phyloP scores from a whole-genome alignment of 2,113 vertebrate genomes.

The Pomatostomus ruficeps region DNA sequence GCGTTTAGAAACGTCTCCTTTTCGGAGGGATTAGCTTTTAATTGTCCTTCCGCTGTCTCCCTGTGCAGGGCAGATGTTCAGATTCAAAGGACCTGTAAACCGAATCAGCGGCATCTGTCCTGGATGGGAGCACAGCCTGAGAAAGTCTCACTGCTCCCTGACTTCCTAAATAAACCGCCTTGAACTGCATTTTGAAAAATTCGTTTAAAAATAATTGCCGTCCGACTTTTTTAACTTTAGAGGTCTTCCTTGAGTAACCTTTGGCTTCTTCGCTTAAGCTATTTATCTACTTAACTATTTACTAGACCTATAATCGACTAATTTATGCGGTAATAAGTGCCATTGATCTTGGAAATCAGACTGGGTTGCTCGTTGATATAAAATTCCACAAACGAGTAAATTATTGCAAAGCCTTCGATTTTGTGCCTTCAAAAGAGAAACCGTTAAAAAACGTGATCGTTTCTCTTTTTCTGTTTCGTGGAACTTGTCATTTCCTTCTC shows the following conservation, averaged over 20 bases:
- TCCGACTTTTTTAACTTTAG: not conserved
- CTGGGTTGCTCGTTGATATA: not conserved
- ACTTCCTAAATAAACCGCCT: constrained; percentile 26
- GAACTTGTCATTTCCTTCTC: not conserved
- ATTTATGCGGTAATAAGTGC: not conserved
- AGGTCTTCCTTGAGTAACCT: not conserved
- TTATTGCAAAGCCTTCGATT: not conserved
- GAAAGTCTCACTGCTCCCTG: constrained; percentile 12
- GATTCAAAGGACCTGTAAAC: constrained; percentile 49
- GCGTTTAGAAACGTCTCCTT: not conserved
- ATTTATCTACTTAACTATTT: constrained; percentile 37
- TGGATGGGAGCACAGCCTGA: not conserved
- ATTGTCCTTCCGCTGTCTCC: constrained; percentile 18
- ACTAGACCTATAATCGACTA: constrained; percentile 24
- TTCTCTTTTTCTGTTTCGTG: not conserved
- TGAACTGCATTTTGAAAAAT: constrained; percentile 20
- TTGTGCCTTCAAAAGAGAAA: not conserved
- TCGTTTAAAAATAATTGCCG: constrained; percentile 44
- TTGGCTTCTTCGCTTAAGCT: constrained; percentile 14
- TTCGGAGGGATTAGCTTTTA: constrained; percentile 1
- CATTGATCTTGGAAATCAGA: constrained; percentile 17
- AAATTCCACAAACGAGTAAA: not conserved
- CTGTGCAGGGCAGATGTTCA: constrained; percentile 50
- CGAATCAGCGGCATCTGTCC: constrained; percentile 62
- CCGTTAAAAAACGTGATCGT: not conserved